A percentile compares a stretch with the other conserved stretches of the same genome.
Conservation (phyloP, 2,888 invertebrate species). For the Ormia ochracea region DNA sequence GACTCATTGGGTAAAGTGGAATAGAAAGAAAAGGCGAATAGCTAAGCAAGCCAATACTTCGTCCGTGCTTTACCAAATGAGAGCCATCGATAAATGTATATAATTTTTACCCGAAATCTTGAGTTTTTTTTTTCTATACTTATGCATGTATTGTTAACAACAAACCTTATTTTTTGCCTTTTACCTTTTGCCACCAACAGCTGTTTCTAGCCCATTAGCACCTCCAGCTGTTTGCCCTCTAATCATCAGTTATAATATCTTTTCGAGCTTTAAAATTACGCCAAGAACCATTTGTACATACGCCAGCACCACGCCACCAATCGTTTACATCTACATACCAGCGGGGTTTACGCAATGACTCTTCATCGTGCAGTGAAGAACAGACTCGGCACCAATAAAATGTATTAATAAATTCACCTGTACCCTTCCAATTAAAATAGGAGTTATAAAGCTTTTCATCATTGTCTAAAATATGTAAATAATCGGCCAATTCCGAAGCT, state of each 20-base stretch:
- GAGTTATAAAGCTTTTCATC: slow-evolving; percentile 95
- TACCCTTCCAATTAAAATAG: slow-evolving; percentile 96
- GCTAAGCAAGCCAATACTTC: too few relatives aligned
- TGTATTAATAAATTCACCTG: slow-evolving; percentile 97
- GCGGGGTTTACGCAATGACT: slow-evolving; percentile 72
- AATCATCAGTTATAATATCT: slow-evolving; percentile 76
- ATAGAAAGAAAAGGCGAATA: too few relatives aligned
- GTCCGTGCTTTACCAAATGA: too few relatives aligned
- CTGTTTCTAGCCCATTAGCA: background rate
- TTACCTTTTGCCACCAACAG: background rate
- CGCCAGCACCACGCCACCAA: slow-evolving; percentile 92
- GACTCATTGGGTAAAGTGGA: too few relatives aligned
- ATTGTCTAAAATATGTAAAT: slow-evolving; percentile 88
- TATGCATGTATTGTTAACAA: slow-evolving; percentile 4
- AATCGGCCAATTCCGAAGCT: slow-evolving; percentile 90
- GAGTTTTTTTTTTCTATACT: background rate
- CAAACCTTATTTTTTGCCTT: background rate
- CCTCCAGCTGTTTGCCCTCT: slow-evolving; percentile 35
- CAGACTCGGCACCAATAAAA: slow-evolving; percentile 85
- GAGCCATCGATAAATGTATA: background rate
- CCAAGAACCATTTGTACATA: slow-evolving; percentile 88
- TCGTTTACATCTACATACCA: slow-evolving; percentile 85
- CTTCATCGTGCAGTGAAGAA: slow-evolving; percentile 78
- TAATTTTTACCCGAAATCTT: background rate
- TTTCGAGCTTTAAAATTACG: slow-evolving; percentile 78